Conservation (phyloP, 2,113 vertebrate species). For the Nothocercus julius region DNA sequence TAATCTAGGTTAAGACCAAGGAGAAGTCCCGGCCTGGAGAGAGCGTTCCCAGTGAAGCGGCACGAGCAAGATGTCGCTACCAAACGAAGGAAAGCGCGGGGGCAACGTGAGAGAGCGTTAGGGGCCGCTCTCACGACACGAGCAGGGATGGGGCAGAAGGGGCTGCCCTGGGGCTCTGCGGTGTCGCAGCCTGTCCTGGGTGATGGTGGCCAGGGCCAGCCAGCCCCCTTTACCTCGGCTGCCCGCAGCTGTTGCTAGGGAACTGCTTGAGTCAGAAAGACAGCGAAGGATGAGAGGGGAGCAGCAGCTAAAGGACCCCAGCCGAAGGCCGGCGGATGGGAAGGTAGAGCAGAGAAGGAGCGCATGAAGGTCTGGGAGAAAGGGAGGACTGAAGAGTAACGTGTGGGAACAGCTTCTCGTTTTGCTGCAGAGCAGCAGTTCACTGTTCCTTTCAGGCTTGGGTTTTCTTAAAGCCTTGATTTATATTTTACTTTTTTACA, state of each 20-base stretch:
- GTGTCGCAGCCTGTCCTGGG: rapidly evolving
- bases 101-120: not conserved
- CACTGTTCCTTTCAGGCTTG: not conserved
- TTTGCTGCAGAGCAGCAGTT: not conserved
- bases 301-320: not conserved
- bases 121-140: not conserved
- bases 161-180: not conserved
- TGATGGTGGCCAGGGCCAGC: not conserved
- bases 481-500: not conserved
- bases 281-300: constrained; percentile 10
- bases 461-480: not conserved
- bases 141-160: not conserved
- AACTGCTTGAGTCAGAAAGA: constrained; percentile 54
- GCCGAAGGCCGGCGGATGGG: rapidly evolving
- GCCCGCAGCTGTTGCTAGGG: constrained; percentile 67
- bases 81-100: not conserved
- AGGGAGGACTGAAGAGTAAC: not conserved
- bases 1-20: not conserved
- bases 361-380: rapidly evolving
- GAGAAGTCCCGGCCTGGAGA: not conserved
- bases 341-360: not conserved
- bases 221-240: not conserved
- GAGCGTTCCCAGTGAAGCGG: not conserved
- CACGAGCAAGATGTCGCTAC: not conserved
- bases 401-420: not conserved